phyloP scores from a whole-genome alignment of 2,113 vertebrate genomes.

The Pogona vitticeps region DNA sequence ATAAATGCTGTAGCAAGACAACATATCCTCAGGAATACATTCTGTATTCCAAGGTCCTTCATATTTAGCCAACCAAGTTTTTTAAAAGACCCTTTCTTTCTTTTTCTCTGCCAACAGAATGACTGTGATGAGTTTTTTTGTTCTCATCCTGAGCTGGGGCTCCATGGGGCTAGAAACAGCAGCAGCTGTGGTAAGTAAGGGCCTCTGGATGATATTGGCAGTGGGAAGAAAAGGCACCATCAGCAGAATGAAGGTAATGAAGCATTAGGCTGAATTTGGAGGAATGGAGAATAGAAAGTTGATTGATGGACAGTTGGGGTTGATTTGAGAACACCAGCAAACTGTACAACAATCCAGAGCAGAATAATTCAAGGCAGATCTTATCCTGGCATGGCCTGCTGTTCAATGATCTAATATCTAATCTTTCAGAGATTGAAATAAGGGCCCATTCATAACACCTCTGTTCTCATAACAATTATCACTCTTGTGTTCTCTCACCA shows the following conservation, averaged over 20 bases:
- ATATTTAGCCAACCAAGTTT: background rate
- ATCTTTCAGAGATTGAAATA: background rate
- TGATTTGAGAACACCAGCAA: background rate
- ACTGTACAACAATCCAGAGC: background rate
- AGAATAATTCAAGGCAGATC: background rate
- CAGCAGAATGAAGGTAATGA: background rate
- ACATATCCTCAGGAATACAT: background rate
- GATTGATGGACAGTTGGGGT: background rate
- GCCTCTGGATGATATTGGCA: background rate
- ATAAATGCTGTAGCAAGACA: too few relatives aligned
- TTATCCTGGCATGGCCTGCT: too few relatives aligned
- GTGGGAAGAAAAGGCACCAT: background rate
- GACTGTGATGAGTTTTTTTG: conserved; percentile 86
- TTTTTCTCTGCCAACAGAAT: conserved; percentile 73
- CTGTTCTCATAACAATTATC: background rate
- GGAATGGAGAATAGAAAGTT: background rate
- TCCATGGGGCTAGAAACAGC: conserved; percentile 90
- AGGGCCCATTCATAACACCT: background rate
- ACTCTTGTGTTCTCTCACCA: too few relatives aligned
- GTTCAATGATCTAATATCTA: background rate
- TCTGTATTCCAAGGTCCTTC: background rate
- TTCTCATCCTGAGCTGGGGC: conserved; percentile 90
- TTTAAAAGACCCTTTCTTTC: background rate
- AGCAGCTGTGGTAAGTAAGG: conserved; percentile 86
- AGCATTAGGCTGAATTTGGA: background rate